A percentile compares a stretch with the other conserved stretches of the same genome.
Conservation (phyloP, 2,113 vertebrate genomes). For the Cromileptes altivelis region DNA sequence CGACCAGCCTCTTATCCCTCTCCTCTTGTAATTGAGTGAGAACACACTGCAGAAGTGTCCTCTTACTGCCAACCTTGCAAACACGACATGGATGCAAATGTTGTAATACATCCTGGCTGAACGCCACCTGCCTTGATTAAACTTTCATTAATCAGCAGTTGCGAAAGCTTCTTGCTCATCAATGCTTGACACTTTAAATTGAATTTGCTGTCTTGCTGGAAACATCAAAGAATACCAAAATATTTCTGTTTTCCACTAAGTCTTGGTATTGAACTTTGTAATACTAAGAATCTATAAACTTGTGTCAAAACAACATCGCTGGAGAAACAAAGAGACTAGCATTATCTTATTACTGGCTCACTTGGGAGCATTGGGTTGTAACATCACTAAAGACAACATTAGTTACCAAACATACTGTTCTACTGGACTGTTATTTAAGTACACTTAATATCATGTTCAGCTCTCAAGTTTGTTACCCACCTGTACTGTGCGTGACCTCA, state of each 20-base stretch:
- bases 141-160: constrained; percentile 13
- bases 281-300: not conserved
- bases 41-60: not conserved
- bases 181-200: not conserved
- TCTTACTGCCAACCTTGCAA: not conserved
- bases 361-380: no score
- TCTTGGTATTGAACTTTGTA: not conserved
- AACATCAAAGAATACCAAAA: not conserved
- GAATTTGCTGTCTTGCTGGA: not conserved
- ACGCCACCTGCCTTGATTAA: not conserved
- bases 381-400: no score
- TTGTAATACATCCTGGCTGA: not conserved
- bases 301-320: not conserved
- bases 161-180: not conserved
- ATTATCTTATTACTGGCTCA: not conserved
- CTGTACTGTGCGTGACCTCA: not conserved
- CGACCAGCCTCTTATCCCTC: no score
- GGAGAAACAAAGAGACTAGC: not conserved
- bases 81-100: not conserved
- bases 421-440: not conserved
- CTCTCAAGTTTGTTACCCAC: not conserved
- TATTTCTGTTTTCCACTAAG: not conserved
- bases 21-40: constrained; percentile 7
- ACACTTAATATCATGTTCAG: not conserved
- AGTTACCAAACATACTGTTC: not conserved